Evolutionary conservation across 2,888 invertebrate species (phyloP).

Genomic region (Brenthis daphne): DNA sequence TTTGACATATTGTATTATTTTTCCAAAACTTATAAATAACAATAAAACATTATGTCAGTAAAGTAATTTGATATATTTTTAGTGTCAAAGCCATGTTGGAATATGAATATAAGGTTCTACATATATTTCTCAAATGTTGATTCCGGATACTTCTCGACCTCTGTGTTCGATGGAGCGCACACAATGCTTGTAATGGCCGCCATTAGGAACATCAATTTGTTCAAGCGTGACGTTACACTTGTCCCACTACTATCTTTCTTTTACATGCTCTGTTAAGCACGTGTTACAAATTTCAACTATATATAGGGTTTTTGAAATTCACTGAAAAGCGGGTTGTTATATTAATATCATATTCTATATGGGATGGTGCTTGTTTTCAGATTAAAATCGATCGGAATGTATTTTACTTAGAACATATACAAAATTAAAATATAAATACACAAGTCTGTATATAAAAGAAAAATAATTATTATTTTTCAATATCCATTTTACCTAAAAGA

Average conservation of each 20-base stretch:
- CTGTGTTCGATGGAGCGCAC: conserved; percentile 70
- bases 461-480: too few relatives aligned
- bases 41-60: too few relatives aligned
- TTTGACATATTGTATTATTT: too few relatives aligned
- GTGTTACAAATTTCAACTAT: conserved; percentile 44
- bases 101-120: conserved; percentile 66
- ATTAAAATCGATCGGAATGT: too few relatives aligned
- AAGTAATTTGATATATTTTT: conserved; percentile 4
- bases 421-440: too few relatives aligned
- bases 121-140: conserved; percentile 55
- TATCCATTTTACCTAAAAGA: too few relatives aligned
- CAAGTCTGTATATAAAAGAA: too few relatives aligned
- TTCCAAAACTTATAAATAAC: too few relatives aligned
- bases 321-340: neutral
- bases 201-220: conserved; percentile 72
- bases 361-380: too few relatives aligned
- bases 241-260: conserved; percentile 60
- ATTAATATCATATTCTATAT: too few relatives aligned
- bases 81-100: conserved; percentile 9
- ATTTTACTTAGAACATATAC: too few relatives aligned
- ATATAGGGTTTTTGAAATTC: conserved; percentile 6
- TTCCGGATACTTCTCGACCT: conserved; percentile 58
- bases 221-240: conserved; percentile 68
- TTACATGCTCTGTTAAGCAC: conserved; percentile 56
- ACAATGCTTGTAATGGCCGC: conserved; percentile 71